Evolutionary conservation across 2,797 vertebrate genomes (phyloP), one percentile per base, ranked within the genome.

Genomic region (Miopithecus talapoin): DNA sequence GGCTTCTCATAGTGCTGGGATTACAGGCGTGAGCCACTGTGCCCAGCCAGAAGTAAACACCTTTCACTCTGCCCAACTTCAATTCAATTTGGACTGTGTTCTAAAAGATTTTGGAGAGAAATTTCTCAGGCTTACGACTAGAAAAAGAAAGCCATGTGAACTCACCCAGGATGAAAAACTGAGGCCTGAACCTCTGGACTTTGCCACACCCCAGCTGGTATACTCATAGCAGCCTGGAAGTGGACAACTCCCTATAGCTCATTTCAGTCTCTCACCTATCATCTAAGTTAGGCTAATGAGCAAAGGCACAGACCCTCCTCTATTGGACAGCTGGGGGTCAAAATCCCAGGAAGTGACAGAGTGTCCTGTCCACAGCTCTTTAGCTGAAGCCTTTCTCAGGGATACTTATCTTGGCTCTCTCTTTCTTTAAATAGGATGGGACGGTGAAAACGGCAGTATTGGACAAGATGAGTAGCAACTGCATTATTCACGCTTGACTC

Each of bases 391-490:
- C 41, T 92, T 12, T 95, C 80, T 79, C 21, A 59, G 74, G 80
- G 30, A 78, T 39, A 89, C 41, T 85, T 85, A 41, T 88, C 74
- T 89, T 89, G 75, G 70, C 79, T 84, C 79, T 78, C 39, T 17
- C 48, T 26, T 75, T 53, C 76, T 95, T 96, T 79, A 68, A 93
- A 55, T 68, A 88, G 75, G n/a, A 72, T 72, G 53, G 75, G 46
- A 89, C 84, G 41, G 86, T 92, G 93, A 96, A 96, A 98, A 97
- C 68, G 94, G 91, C 61, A 46, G 5, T 91, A 76, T 86, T 94
- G 92, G 83, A 80, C 75, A 93, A 89, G 61, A 96, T 75, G 61
- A 91, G 41, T 83, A 96, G 95, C 68, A 89, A 91, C 1, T 91
- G 68, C 55, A 96, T 94, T 96, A 97, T 95, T 96, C 83, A 96